Percentiles rank a stretch among this genome's conserved stretches.
Evolutionary conservation across 2,888 invertebrate genomes (phyloP).

Genomic region (Elgonia sp.): DNA sequence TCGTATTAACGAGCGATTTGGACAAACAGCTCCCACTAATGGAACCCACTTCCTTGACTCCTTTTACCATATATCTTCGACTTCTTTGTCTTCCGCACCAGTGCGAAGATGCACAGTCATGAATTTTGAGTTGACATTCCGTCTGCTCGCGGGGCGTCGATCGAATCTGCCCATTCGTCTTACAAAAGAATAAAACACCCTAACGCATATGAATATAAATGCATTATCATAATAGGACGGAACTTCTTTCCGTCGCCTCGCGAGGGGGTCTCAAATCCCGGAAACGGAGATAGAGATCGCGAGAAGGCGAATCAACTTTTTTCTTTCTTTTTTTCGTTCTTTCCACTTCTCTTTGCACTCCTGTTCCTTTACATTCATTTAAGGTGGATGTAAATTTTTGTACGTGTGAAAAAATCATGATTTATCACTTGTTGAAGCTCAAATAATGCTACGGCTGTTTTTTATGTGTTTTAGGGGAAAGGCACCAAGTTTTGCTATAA

Average conservation of each 20-base stretch:
- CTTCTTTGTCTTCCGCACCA: slow-evolving; percentile 63
- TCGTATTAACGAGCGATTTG: slow-evolving; percentile 80
- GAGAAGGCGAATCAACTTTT: slow-evolving; percentile 28
- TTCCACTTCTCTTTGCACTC: not conserved
- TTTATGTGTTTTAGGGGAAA: slow-evolving; percentile 22
- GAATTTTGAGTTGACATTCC: slow-evolving; percentile 57
- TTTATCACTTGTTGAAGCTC: slow-evolving; percentile 57
- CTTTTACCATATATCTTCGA: slow-evolving; percentile 44
- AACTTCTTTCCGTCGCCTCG: slow-evolving; percentile 78
- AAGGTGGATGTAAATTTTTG: slow-evolving; percentile 62
- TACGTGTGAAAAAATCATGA: slow-evolving; percentile 59
- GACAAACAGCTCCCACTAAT: slow-evolving; percentile 76
- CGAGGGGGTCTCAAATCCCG: slow-evolving; percentile 80
- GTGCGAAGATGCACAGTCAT: slow-evolving; percentile 47
- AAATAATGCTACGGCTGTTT: slow-evolving; percentile 45
- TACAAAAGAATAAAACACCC: slow-evolving; percentile 76
- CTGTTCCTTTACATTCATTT: slow-evolving; percentile 32
- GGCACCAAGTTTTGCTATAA: slow-evolving; percentile 2
- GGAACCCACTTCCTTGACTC: slow-evolving; percentile 50
- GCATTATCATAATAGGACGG: slow-evolving; percentile 85
- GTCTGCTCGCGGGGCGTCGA: slow-evolving; percentile 34
- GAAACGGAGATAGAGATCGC: slow-evolving; percentile 64
- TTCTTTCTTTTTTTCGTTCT: not conserved
- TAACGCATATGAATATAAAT: slow-evolving; percentile 85
- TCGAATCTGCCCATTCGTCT: slow-evolving; percentile 65